phyloP scores from a whole-genome alignment of 2,113 vertebrate species.

The Mugil cephalus region DNA sequence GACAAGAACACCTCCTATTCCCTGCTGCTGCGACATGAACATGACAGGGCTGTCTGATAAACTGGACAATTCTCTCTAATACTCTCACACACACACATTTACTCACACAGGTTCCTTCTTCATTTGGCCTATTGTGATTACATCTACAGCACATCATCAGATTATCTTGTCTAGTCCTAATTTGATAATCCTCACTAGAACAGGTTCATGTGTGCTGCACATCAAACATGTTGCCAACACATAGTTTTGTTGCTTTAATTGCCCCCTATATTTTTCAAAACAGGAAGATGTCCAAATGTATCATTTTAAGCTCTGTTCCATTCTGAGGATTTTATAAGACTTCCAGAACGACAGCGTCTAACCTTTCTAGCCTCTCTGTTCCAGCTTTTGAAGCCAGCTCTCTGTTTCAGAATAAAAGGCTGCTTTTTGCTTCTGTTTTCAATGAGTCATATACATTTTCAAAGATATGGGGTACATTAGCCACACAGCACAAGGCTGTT shows the following conservation, averaged over 20 bases:
- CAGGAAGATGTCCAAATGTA: not conserved
- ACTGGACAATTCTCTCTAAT: conserved; percentile 71
- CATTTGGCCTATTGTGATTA: conserved; percentile 33
- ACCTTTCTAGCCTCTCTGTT: too few relatives aligned
- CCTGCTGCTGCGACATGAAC: conserved; percentile 78
- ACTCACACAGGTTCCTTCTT: conserved; percentile 2
- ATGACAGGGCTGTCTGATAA: conserved; percentile 80
- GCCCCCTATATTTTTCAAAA: not conserved
- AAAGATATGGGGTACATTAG: too few relatives aligned
- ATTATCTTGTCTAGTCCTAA: conserved; percentile 32
- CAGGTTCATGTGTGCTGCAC: not conserved
- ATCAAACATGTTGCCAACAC: not conserved
- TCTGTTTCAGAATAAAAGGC: too few relatives aligned
- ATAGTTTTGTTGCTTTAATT: not conserved
- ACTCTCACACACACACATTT: conserved; percentile 30
- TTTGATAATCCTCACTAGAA: conserved; percentile 29
- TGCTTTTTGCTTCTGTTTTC: too few relatives aligned
- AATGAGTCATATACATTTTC: too few relatives aligned
- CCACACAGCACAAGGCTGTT: too few relatives aligned
- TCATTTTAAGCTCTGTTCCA: too few relatives aligned
- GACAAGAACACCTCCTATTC: conserved; percentile 79
- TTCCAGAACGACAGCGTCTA: too few relatives aligned
- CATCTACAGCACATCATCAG: conserved; percentile 38
- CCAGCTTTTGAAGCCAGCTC: too few relatives aligned
- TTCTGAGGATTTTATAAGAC: too few relatives aligned